Conservation (phyloP, 2,797 vertebrate species). For the Schizopygopsis malacanthus region DNA sequence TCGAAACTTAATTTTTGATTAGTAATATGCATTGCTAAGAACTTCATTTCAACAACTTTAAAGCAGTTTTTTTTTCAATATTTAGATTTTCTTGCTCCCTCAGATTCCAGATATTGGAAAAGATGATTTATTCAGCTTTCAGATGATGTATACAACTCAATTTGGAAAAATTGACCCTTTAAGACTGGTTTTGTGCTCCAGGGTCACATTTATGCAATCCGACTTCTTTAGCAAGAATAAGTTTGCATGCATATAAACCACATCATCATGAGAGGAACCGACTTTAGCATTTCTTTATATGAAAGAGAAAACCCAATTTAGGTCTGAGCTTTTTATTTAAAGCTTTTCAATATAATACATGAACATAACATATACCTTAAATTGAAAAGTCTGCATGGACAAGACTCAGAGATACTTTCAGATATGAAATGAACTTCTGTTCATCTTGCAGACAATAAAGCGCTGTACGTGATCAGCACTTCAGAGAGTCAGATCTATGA, state of each 20-base stretch:
- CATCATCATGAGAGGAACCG: too few relatives aligned
- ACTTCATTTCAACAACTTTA: too few relatives aligned
- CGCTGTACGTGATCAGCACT: slow-evolving; percentile 94
- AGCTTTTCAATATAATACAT: background rate
- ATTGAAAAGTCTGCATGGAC: background rate
- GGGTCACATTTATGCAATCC: too few relatives aligned
- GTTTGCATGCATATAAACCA: background rate
- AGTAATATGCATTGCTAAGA: too few relatives aligned
- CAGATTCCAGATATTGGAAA: too few relatives aligned
- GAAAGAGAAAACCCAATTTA: background rate
- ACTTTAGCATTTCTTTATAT: background rate
- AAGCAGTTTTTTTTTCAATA: too few relatives aligned
- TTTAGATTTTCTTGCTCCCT: too few relatives aligned
- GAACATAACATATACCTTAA: background rate
- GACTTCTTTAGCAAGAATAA: background rate
- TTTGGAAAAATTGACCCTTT: too few relatives aligned
- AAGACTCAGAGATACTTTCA: background rate
- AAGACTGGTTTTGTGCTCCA: too few relatives aligned
- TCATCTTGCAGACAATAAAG: slow-evolving; percentile 83
- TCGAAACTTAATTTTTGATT: too few relatives aligned
- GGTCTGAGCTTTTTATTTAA: background rate
- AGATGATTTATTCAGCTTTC: too few relatives aligned
- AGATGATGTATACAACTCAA: too few relatives aligned
- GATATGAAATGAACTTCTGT: background rate
- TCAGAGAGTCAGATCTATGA: slow-evolving; percentile 96